A percentile compares a stretch with the other conserved stretches of the same genome.
phyloP scores from a whole-genome alignment of 2,113 vertebrate genomes.

The Sphyrna mokarran region DNA sequence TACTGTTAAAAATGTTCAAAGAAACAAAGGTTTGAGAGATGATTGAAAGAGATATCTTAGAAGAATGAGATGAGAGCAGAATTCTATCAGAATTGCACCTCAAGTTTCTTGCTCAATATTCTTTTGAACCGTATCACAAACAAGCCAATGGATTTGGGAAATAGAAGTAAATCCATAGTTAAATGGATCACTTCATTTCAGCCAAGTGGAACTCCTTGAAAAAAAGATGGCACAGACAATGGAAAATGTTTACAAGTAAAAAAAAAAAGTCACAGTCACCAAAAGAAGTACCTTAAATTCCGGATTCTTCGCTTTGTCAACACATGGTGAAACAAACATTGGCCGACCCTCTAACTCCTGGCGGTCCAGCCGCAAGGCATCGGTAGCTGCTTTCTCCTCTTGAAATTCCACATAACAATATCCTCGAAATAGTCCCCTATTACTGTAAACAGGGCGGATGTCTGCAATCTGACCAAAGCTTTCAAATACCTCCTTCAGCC shows the following conservation, averaged over 20 bases:
- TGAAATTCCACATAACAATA: constrained; percentile 87
- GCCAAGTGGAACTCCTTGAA: not conserved
- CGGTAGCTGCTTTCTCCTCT: constrained; percentile 57
- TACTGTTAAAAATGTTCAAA: not conserved
- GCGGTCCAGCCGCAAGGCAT: constrained; percentile 78
- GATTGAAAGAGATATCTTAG: not conserved
- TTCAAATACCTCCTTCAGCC: constrained; percentile 69
- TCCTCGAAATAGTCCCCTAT: constrained; percentile 76
- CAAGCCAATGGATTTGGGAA: not conserved
- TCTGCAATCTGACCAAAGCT: constrained; percentile 71
- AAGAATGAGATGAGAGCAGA: not conserved
- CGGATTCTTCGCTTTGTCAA: constrained; percentile 92
- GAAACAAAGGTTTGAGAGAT: not conserved
- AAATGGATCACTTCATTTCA: not conserved
- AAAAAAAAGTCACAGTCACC: not conserved
- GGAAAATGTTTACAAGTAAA: not conserved
- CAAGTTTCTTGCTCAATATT: not conserved
- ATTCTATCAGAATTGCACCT: not conserved
- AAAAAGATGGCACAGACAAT: not conserved
- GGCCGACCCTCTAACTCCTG: constrained; percentile 74
- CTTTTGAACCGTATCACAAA: not conserved
- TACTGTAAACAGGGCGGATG: constrained; percentile 70
- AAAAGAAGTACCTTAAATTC: constrained; percentile 76
- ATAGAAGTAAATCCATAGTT: not conserved
- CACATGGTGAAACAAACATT: constrained; percentile 90